phyloP scores from a whole-genome alignment of 2,888 invertebrate genomes.

The Galerucella calmariensis region DNA sequence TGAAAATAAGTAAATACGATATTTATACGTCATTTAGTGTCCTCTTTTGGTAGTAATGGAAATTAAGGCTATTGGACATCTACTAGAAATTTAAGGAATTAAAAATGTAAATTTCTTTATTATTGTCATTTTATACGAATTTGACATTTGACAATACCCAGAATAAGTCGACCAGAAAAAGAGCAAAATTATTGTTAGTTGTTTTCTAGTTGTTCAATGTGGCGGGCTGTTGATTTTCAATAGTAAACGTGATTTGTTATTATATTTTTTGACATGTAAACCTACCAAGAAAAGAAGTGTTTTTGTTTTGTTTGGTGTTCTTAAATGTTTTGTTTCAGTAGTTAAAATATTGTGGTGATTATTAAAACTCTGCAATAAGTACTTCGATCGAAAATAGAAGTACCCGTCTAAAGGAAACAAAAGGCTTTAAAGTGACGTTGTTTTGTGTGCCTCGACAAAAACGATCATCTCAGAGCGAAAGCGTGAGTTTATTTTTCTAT shows the following conservation, averaged over 20 bases:
- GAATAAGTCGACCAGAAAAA: slow-evolving; percentile 14
- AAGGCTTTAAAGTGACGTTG: slow-evolving; percentile 67
- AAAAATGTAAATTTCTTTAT: background rate
- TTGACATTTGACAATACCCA: slow-evolving; percentile 17
- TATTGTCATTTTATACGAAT: background rate
- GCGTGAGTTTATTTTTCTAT: slow-evolving; percentile 63
- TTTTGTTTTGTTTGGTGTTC: slow-evolving; percentile 43
- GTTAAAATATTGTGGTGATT: slow-evolving; percentile 29
- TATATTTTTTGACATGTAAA: slow-evolving; percentile 43
- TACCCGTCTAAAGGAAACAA: slow-evolving; percentile 37
- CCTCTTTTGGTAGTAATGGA: background rate
- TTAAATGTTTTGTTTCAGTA: slow-evolving; percentile 36
- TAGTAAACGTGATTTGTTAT: slow-evolving; percentile 32
- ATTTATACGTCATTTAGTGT: background rate
- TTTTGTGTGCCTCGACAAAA: slow-evolving; percentile 72
- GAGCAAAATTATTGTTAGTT: slow-evolving; percentile 31
- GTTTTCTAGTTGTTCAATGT: slow-evolving; percentile 16
- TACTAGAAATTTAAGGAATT: background rate
- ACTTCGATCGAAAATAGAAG: slow-evolving; percentile 27
- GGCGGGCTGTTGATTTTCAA: slow-evolving; percentile 21
- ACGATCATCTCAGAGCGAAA: slow-evolving; percentile 70
- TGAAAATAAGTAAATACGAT: no score
- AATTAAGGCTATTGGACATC: background rate
- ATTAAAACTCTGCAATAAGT: slow-evolving; percentile 15
- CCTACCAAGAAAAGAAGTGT: slow-evolving; percentile 31